A percentile compares a stretch with the other conserved stretches of the same genome.
These are phyloP conservation scores for Danio jaintianensis DNA, from an alignment of 2,797 vertebrate species.

Conservation along the genomic window DNA sequence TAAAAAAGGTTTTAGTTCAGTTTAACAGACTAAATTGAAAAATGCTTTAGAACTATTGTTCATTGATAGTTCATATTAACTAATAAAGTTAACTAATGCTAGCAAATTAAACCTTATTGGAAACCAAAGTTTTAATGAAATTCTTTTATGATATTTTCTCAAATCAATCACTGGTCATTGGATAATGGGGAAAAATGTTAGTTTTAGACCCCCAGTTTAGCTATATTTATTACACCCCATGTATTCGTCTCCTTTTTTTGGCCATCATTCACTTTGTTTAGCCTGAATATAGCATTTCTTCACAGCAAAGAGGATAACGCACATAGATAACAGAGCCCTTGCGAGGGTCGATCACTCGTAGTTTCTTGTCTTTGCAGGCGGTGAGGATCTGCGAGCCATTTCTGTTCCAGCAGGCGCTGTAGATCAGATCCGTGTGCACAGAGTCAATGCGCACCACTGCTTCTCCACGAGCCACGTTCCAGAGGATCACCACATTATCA, in stretches of 20 bases:
- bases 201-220: too few relatives aligned
- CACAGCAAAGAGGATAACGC: slow-evolving; percentile 60
- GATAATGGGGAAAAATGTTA: too few relatives aligned
- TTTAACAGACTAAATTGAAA: too few relatives aligned
- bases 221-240: background rate
- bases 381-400: slow-evolving; percentile 86
- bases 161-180: too few relatives aligned
- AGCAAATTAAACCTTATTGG: too few relatives aligned
- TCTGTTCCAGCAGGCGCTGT: slow-evolving; percentile 87
- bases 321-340: slow-evolving; percentile 81
- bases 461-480: slow-evolving; percentile 85
- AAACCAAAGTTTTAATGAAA: too few relatives aligned
- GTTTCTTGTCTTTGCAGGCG: slow-evolving; percentile 87
- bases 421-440: slow-evolving; percentile 86
- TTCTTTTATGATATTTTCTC: too few relatives aligned
- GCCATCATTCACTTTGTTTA: background rate
- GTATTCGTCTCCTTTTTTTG: background rate
- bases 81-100: too few relatives aligned
- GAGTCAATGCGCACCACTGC: slow-evolving; percentile 79
- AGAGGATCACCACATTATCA: slow-evolving; percentile 88
- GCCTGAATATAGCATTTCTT: background rate
- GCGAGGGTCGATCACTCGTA: slow-evolving; percentile 85
- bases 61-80: too few relatives aligned
- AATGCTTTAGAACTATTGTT: too few relatives aligned
- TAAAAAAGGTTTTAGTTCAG: too few relatives aligned